phyloP scores from a whole-genome alignment of 2,888 invertebrate genomes.

The Ichneumon xanthorius region DNA sequence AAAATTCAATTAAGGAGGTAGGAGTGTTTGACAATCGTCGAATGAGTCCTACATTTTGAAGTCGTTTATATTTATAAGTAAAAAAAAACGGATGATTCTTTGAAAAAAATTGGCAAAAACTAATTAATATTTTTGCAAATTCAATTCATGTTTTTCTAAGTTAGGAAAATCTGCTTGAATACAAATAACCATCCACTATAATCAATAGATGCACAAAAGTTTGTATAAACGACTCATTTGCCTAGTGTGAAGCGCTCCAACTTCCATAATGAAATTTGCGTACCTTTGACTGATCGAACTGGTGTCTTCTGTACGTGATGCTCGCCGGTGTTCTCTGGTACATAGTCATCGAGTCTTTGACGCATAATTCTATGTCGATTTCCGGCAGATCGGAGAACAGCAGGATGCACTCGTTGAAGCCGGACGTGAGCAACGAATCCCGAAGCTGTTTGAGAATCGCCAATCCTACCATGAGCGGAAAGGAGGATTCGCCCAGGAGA shows the following conservation, averaged over 20 bases:
- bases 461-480: conserved; percentile 97
- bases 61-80: no score
- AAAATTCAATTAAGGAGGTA: conserved; percentile 12
- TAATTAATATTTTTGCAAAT: no score
- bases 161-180: no score
- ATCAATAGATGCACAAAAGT: no score
- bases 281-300: conserved; percentile 84
- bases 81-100: no score
- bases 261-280: conserved; percentile 19
- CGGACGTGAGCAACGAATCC: conserved; percentile 93
- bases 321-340: conserved; percentile 95
- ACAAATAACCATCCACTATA: no score
- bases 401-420: conserved; percentile 99
- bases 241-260: no score
- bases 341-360: conserved; percentile 94
- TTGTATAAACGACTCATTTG: no score
- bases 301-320: conserved; percentile 94
- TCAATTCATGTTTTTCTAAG: no score
- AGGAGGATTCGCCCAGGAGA: conserved; percentile 95
- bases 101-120: no score
- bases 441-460: conserved; percentile 96
- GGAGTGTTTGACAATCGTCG: no score
- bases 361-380: conserved; percentile 97
- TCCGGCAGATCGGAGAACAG: conserved; percentile 99
- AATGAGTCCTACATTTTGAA: no score